Evolutionary conservation across 2,113 vertebrate genomes (phyloP).

Genomic region (Microcebus jonahi): DNA sequence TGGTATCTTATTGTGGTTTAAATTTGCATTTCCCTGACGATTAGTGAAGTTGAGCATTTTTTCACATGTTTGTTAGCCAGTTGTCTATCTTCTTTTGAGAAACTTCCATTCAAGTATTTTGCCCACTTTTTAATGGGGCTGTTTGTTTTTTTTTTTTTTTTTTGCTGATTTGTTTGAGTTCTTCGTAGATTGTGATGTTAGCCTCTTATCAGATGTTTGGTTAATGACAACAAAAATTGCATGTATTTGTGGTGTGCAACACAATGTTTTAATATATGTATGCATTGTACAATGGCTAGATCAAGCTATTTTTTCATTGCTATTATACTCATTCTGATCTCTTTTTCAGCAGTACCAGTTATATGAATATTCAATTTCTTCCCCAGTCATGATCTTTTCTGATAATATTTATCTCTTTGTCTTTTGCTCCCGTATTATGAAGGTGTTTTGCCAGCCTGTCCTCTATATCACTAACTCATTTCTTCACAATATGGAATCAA

Average conservation of each 20-base stretch:
- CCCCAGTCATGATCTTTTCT: background rate
- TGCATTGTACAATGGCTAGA: background rate
- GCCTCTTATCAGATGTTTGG: too few species aligned
- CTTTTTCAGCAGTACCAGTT: background rate
- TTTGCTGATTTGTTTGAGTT: too few species aligned
- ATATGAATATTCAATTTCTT: background rate
- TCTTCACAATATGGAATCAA: background rate
- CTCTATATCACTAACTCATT: background rate
- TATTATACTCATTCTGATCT: background rate
- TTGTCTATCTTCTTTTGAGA: too few species aligned
- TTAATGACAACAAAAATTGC: background rate
- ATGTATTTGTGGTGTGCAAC: background rate
- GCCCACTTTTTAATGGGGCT: too few species aligned
- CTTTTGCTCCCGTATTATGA: background rate
- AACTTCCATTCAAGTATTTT: too few species aligned
- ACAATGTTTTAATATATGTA: background rate
- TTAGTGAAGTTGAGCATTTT: too few species aligned
- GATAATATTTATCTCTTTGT: background rate
- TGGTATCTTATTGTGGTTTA: too few species aligned
- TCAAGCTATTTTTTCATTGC: background rate
- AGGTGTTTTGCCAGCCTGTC: background rate
- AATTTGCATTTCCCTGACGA: too few species aligned
- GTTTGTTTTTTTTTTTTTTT: too few species aligned
- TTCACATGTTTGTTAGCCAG: too few species aligned
- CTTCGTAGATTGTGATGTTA: too few species aligned